Conservation (phyloP, 2,113 vertebrate species). For the Puffinus mauretanicus region DNA sequence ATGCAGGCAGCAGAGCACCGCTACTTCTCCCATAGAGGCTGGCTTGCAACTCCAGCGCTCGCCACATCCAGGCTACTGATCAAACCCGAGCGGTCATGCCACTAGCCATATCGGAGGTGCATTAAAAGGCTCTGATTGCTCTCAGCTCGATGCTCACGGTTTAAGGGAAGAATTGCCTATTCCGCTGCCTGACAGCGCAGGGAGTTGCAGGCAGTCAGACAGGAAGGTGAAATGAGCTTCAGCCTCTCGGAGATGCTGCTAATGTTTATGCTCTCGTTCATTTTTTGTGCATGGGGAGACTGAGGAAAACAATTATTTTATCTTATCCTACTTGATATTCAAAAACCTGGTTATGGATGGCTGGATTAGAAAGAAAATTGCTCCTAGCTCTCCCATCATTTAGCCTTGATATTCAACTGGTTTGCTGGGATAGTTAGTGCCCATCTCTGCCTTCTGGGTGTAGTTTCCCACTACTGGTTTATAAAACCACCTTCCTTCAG, state of each 20-base stretch:
- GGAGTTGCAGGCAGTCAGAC: not conserved
- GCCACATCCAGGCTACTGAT: not conserved
- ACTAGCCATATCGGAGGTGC: not conserved
- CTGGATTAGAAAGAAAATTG: not conserved
- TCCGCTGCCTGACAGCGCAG: not conserved
- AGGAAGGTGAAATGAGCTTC: not conserved
- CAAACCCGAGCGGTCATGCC: not conserved
- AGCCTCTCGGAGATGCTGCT: not conserved
- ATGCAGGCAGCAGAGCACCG: not conserved
- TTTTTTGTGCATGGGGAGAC: not conserved
- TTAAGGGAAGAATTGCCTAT: not conserved
- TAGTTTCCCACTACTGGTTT: not conserved
- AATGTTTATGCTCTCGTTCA: not conserved
- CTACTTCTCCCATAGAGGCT: not conserved
- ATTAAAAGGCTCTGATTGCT: not conserved
- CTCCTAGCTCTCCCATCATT: not conserved
- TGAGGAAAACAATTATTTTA: not conserved
- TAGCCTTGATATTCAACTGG: not conserved
- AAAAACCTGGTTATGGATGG: not conserved
- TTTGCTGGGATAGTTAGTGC: not conserved
- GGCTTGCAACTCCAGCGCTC: not conserved
- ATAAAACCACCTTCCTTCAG: not conserved
- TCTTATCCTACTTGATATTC: not conserved
- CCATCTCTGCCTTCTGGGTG: not conserved
- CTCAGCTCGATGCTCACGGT: accelerated